phyloP scores from a whole-genome alignment of 2,888 invertebrate genomes.

The Cephus sareptanus region DNA sequence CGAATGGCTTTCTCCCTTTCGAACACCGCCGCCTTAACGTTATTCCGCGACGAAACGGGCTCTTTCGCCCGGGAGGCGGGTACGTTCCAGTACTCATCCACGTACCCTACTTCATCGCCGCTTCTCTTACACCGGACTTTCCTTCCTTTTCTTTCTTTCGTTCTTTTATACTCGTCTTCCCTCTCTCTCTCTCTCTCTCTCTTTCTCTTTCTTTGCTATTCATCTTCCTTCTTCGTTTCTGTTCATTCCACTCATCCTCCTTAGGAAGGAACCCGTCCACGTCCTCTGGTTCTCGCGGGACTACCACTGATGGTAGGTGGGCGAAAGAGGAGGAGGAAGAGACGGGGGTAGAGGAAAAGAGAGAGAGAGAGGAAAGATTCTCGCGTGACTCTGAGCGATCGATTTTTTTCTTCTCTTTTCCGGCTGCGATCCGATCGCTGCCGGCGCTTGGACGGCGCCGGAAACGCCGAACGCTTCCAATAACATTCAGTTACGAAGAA shows the following conservation, averaged over 20 bases:
- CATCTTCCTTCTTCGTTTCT: background rate
- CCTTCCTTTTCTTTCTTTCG: background rate
- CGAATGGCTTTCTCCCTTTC: background rate
- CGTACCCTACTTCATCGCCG: background rate
- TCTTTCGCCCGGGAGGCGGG: background rate
- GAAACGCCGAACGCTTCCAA: background rate
- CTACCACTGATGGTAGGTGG: background rate
- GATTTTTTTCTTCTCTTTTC: background rate
- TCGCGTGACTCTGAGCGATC: background rate
- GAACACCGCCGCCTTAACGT: background rate
- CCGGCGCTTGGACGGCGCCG: background rate
- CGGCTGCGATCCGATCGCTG: background rate
- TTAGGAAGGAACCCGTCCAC: background rate
- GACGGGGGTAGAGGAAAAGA: background rate
- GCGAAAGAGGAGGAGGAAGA: background rate
- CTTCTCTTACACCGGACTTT: background rate
- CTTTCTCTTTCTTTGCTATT: background rate
- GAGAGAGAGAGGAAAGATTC: conserved; percentile 14
- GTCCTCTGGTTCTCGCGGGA: background rate
- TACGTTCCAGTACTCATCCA: background rate
- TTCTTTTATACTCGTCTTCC: background rate
- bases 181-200: background rate
- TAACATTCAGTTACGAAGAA: background rate
- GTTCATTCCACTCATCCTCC: background rate
- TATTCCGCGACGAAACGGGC: background rate